Percentiles rank a stretch among this genome's conserved stretches.
Conservation (phyloP, 2,797 vertebrate genomes). For the Helarctos malayanus region DNA sequence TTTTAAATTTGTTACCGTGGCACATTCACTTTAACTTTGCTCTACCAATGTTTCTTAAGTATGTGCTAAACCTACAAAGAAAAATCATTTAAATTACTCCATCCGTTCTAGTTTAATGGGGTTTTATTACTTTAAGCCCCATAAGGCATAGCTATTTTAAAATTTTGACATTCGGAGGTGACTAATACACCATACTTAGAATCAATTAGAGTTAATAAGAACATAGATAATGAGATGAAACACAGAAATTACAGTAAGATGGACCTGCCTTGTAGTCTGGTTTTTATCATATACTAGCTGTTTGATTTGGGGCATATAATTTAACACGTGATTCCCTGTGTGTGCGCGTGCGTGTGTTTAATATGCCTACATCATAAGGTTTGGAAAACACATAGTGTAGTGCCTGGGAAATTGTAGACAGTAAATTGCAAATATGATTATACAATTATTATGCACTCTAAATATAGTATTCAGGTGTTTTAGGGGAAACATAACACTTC, state of each 20-base stretch:
- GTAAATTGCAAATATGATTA: background rate
- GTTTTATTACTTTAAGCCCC: conserved; percentile 7
- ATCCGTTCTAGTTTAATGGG: background rate
- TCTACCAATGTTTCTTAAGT: background rate
- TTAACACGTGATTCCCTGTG: background rate
- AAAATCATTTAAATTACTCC: background rate
- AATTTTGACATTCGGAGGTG: conserved; percentile 10
- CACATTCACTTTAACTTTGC: conserved; percentile 6
- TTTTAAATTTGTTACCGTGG: background rate
- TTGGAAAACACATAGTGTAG: conserved; percentile 1
- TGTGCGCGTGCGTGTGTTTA: background rate
- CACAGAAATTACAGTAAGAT: background rate
- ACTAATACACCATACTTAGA: background rate
- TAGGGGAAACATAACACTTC: background rate
- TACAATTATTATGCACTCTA: conserved; percentile 17
- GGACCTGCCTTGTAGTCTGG: background rate
- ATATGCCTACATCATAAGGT: background rate
- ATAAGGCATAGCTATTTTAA: background rate
- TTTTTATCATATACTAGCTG: conserved; percentile 6
- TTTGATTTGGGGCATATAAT: background rate
- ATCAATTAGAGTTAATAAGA: conserved; percentile 26
- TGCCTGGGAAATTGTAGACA: background rate
- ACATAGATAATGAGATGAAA: background rate
- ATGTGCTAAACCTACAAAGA: background rate
- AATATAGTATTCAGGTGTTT: conserved; percentile 32